Base-by-base conservation (phyloP, 2,113 vertebrate genomes). In the Sinocyclocheilus rhinocerous region DNA sequence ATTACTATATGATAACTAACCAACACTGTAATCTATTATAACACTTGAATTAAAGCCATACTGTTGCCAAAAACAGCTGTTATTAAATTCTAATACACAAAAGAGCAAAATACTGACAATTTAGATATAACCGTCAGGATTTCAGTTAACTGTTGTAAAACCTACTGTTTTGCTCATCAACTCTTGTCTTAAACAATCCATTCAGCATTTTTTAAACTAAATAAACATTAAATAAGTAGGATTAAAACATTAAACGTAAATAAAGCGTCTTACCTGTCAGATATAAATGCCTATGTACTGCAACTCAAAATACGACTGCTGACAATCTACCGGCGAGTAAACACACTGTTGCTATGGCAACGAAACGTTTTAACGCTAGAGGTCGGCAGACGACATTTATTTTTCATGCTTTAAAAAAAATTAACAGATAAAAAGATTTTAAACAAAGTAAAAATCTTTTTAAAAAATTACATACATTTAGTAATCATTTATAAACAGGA, bases 321-420 rank as follows among this genome's bases (percentile, higher is more conserved):
- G n/a, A n/a, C n/a, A 48, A n/a, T 50, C n/a, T 20, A 5, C 39
- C 24, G 42, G 26, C 12, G 24, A 8, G 75, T 7, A 91, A 92
- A 90, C 90, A 92, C 84, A 90, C 0, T 18, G 92, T 93, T 88
- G 77, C 90, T 42, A 73, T 81, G 70, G 84, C 82, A 90, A 92
- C 90, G 12, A 18, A 36, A 80, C 16, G 36, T 69, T 33, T 57
- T 10, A 29, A 12, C 18, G n/a, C 26, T 15, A 48, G 52, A 72
- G 13, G 82, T 82, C 39, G 39, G 36, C 15, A 26, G 1, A 24
- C 6, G 0, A 0, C 36, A 73, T 42, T 18, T 8, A 33, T 69
- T 36, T 29, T 6, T 29, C 26, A 2, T 33, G 4, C 6, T 15
- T 67, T 16, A 9, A 1, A 16, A 52, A 52, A 52, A 3, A 50